These are phyloP conservation scores for Bagarius yarrelli DNA, from an alignment of 2,113 vertebrate species.

Conservation along the genomic window DNA sequence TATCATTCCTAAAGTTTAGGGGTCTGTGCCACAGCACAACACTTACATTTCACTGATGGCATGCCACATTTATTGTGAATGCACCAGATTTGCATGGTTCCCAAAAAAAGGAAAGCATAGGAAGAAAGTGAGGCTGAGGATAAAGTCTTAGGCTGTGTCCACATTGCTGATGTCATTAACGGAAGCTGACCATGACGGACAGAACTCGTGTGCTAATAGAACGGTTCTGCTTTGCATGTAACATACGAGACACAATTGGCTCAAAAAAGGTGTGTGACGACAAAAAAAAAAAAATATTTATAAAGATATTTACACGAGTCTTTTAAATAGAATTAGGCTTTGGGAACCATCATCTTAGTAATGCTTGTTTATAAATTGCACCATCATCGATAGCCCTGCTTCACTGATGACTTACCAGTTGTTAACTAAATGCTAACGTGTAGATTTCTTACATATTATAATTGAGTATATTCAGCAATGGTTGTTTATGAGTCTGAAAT, in stretches of 20 bases:
- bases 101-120: conserved; percentile 21
- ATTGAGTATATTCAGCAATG: too few relatives aligned
- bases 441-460: too few relatives aligned
- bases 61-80: conserved; percentile 32
- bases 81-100: conserved; percentile 26
- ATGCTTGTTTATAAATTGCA: conserved; percentile 56
- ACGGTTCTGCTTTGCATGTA: not conserved
- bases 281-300: conserved; percentile 55
- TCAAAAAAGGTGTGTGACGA: conserved; percentile 51
- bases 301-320: conserved; percentile 56
- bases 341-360: conserved; percentile 58
- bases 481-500: not conserved
- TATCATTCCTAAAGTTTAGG: conserved; percentile 33
- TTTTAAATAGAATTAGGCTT: conserved; percentile 60
- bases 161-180: conserved; percentile 23
- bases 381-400: conserved; percentile 56
- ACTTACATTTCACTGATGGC: conserved; percentile 3
- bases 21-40: conserved; percentile 22
- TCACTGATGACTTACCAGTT: conserved; percentile 39
- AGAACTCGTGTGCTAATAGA: not conserved
- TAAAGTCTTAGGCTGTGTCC: conserved; percentile 10
- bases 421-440: not conserved
- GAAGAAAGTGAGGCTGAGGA: conserved; percentile 8
- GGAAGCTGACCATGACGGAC: conserved; percentile 3
- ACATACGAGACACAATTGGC: not conserved